A percentile compares a stretch with the other conserved stretches of the same genome.
Conservation (phyloP, 2,888 invertebrate genomes). For the Trissonchulus latispiculum region DNA sequence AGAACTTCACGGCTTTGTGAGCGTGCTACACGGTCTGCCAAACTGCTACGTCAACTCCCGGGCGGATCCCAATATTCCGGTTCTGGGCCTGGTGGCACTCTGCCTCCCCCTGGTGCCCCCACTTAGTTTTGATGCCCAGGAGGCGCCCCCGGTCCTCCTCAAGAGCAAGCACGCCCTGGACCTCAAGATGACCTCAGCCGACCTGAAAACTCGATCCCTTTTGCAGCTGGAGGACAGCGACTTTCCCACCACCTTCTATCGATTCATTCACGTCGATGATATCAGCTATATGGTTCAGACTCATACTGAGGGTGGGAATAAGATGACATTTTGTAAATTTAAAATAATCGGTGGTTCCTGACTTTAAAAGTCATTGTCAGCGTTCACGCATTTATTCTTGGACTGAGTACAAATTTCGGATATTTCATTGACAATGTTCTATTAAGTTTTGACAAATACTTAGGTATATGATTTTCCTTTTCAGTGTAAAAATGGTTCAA, state of each 20-base stretch:
- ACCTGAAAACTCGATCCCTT: slow-evolving; percentile 31
- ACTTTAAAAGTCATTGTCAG: too few species aligned
- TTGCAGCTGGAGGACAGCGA: slow-evolving; percentile 35
- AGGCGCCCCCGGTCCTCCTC: slow-evolving; percentile 71
- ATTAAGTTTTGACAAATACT: too few species aligned
- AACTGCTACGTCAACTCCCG: slow-evolving; percentile 59
- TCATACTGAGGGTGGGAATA: slow-evolving; percentile 79
- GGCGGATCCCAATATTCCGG: slow-evolving; percentile 70
- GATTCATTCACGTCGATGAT: slow-evolving; percentile 94
- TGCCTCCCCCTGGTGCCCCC: slow-evolving; percentile 86
- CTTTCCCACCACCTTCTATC: slow-evolving; percentile 55
- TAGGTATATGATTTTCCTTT: too few species aligned
- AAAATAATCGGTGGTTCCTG: too few species aligned
- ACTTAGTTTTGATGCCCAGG: slow-evolving; percentile 89
- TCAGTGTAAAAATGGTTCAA: too few species aligned
- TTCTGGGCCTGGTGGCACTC: slow-evolving; percentile 46
- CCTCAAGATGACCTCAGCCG: slow-evolving; percentile 48
- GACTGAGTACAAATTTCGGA: too few species aligned
- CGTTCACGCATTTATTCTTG: too few species aligned
- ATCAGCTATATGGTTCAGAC: slow-evolving; percentile 93
- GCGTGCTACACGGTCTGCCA: slow-evolving; percentile 81
- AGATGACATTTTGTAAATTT: background rate
- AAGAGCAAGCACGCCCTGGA: slow-evolving; percentile 99
- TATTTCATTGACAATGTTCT: too few species aligned
- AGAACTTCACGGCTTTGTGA: slow-evolving; percentile 92